A percentile compares a stretch with the other conserved stretches of the same genome.
These are phyloP conservation scores for Athalia rosae DNA, from an alignment of 2,888 invertebrate genomes.

Conservation along the genomic window DNA sequence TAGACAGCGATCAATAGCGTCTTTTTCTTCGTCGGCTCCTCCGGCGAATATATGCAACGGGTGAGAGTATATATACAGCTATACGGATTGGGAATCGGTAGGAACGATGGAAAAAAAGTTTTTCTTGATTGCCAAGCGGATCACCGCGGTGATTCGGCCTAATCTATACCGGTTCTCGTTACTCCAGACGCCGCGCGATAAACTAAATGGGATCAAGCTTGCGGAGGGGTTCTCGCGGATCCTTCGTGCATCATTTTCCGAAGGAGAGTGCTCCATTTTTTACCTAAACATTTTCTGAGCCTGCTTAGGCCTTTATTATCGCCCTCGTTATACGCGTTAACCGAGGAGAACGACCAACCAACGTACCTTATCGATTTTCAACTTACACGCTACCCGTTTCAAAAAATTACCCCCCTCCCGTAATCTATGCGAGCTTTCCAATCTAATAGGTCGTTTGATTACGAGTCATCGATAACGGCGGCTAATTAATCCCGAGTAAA, in stretches of 20 bases:
- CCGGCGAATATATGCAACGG: slow-evolving; percentile 35
- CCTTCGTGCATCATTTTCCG: slow-evolving; percentile 44
- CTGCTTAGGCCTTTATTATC: slow-evolving; percentile 1
- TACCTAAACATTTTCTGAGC: neutral
- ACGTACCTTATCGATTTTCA: neutral
- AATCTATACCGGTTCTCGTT: slow-evolving; percentile 69
- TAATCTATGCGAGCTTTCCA: too few species aligned
- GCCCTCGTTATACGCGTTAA: neutral
- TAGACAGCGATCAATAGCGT: slow-evolving; percentile 63
- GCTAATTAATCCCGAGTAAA: neutral
- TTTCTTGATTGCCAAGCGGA: slow-evolving; percentile 69
- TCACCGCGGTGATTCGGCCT: slow-evolving; percentile 69
- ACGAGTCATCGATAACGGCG: neutral
- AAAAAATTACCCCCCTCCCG: neutral
- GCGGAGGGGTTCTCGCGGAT: slow-evolving; percentile 55
- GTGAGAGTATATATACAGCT: slow-evolving; percentile 8
- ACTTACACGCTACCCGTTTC: neutral
- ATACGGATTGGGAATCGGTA: slow-evolving; percentile 50
- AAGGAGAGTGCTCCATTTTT: slow-evolving; percentile 13
- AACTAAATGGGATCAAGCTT: slow-evolving; percentile 68
- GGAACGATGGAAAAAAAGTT: slow-evolving; percentile 56
- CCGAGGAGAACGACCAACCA: neutral
- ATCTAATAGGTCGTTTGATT: neutral
- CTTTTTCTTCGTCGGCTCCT: slow-evolving; percentile 53
- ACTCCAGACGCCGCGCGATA: slow-evolving; percentile 69